These are phyloP conservation scores for Peromyscus nudipes DNA, from an alignment of 2,797 vertebrate genomes.

Conservation along the genomic window DNA sequence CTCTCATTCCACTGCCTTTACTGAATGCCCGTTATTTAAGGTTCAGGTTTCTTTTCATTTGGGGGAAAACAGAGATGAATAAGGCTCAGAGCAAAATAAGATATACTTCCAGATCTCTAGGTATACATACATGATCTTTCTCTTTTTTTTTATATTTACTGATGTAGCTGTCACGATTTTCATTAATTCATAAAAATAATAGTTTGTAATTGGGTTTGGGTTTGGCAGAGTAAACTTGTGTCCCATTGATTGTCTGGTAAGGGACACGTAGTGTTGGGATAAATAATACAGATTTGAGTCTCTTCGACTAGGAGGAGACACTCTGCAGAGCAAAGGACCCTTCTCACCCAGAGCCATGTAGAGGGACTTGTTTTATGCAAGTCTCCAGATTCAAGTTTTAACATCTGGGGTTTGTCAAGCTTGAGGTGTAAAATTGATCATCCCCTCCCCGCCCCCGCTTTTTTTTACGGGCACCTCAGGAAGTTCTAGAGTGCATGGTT, in stretches of 20 bases:
- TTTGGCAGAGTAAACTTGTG: neutral
- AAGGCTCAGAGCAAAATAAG: neutral
- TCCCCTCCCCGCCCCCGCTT: neutral
- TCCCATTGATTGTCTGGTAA: neutral
- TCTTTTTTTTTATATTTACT: neutral
- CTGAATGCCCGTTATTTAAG: slow-evolving; percentile 22
- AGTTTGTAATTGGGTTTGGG: neutral
- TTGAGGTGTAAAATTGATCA: neutral
- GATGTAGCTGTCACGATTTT: neutral
- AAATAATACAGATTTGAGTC: neutral
- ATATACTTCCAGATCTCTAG: neutral
- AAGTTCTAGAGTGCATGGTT: neutral
- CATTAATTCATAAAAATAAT: slow-evolving; percentile 20
- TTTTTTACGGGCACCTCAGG: neutral
- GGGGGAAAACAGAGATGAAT: neutral
- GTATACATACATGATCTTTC: neutral
- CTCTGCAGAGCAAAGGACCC: neutral
- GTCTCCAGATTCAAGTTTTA: neutral
- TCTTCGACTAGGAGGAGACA: neutral
- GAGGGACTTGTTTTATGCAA: neutral
- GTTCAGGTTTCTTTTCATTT: neutral
- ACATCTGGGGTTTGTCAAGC: neutral
- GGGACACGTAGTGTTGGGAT: neutral
- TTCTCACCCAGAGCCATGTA: neutral
- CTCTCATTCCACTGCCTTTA: slow-evolving; percentile 13